Percentiles rank a stretch among this genome's conserved stretches.
These are phyloP conservation scores for Drosophila mayri DNA, from an alignment of 1,140 invertebrate genomes.

Conservation along the genomic window DNA sequence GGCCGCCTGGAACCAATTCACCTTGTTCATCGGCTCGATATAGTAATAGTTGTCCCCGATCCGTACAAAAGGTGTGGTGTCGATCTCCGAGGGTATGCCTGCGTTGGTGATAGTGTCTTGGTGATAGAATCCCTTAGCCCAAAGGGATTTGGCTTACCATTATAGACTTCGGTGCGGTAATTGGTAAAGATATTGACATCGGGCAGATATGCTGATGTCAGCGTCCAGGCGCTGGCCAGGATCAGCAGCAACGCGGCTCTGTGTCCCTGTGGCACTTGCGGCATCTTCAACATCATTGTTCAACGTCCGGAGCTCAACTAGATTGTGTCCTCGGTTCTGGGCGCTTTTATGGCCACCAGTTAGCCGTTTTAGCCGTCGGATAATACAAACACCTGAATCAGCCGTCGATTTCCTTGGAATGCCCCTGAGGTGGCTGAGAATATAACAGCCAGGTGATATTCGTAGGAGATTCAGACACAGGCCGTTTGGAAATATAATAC, in stretches of 20 bases:
- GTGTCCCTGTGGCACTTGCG: neutral
- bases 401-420: conserved; percentile 1
- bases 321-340: neutral
- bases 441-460: neutral
- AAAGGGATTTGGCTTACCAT: conserved; percentile 31
- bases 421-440: neutral
- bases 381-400: conserved; percentile 12
- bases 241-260: conserved; percentile 22
- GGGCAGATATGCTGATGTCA: conserved; percentile 45
- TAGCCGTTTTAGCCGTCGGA: neutral
- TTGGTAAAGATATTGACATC: conserved; percentile 74
- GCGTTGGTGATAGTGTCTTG: too few relatives aligned
- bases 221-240: conserved; percentile 21
- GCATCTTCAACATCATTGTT: conserved; percentile 7
- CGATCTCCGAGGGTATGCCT: conserved; percentile 70
- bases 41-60: conserved; percentile 74
- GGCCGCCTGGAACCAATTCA: conserved; percentile 72
- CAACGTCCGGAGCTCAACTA: conserved; percentile 7
- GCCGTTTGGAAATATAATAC: neutral
- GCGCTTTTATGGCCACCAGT: conserved; percentile 15
- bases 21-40: conserved; percentile 68
- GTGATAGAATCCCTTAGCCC: neutral
- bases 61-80: conserved; percentile 64
- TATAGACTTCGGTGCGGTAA: conserved; percentile 70
- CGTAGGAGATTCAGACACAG: neutral